These are phyloP conservation scores for Odobenus rosmarus DNA, from an alignment of 2,113 vertebrate species.

Conservation along the genomic window DNA sequence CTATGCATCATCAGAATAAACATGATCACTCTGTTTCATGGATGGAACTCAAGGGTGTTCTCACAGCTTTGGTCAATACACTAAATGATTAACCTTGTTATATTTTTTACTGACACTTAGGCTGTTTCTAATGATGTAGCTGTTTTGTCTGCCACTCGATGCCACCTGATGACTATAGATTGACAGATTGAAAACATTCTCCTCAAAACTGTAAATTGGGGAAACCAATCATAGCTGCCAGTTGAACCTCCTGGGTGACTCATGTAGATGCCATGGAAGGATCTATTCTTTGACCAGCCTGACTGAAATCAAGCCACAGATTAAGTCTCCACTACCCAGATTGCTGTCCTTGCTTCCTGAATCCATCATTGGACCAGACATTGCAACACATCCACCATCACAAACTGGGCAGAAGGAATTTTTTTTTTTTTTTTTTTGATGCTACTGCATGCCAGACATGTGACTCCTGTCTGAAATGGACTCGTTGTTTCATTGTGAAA, in stretches of 20 bases:
- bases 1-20: neutral
- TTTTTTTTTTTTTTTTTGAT: neutral
- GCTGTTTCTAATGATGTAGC: neutral
- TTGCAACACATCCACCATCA: neutral
- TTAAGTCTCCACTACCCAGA: neutral
- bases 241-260: neutral
- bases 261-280: neutral
- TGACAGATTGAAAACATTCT: neutral
- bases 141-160: neutral
- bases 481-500: neutral
- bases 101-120: neutral
- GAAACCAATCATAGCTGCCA: neutral
- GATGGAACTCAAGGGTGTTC: neutral
- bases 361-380: neutral
- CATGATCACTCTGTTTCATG: neutral
- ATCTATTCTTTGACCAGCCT: neutral
- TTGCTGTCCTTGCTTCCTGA: neutral
- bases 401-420: neutral
- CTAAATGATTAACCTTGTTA: neutral
- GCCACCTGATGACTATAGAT: neutral
- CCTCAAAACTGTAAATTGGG: neutral
- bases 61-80: neutral
- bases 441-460: too few relatives aligned
- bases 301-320: neutral
- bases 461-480: neutral